Percentiles rank a stretch among this genome's conserved stretches.
Conservation (phyloP, 2,113 vertebrate species). For the Chinchilla lanigera region DNA sequence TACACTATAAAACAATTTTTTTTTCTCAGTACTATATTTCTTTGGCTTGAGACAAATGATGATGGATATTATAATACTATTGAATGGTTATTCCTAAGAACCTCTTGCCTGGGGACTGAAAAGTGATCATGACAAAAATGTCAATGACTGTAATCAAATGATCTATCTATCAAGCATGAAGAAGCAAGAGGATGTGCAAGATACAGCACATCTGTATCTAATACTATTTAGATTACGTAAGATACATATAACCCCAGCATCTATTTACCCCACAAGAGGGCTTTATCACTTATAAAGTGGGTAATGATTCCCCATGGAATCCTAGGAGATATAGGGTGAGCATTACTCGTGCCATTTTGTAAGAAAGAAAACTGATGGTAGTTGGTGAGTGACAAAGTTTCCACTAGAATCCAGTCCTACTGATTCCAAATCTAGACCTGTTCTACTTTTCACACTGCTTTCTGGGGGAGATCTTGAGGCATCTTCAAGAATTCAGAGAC, state of each 20-base stretch:
- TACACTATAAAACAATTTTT: neutral
- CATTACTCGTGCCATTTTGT: neutral
- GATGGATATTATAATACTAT: neutral
- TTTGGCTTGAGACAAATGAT: constrained; percentile 13
- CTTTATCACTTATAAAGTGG: neutral
- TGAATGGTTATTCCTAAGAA: neutral
- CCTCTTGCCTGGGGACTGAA: neutral
- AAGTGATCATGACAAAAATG: neutral
- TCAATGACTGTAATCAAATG: neutral
- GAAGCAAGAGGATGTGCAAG: neutral
- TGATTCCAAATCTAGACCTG: neutral
- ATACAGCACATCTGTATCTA: neutral
- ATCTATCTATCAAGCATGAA: neutral
- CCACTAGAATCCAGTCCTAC: neutral
- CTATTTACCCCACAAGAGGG: neutral
- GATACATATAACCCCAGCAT: neutral
- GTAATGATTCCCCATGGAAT: neutral
- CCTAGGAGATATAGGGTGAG: neutral
- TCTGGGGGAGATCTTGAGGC: neutral
- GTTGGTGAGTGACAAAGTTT: neutral
- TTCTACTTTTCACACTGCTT: neutral
- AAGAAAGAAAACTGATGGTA: neutral
- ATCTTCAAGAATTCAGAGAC: neutral
- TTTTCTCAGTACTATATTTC: neutral
- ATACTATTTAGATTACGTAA: neutral